Conservation (phyloP, 2,797 vertebrate genomes). For the Anguilla megastoma region DNA sequence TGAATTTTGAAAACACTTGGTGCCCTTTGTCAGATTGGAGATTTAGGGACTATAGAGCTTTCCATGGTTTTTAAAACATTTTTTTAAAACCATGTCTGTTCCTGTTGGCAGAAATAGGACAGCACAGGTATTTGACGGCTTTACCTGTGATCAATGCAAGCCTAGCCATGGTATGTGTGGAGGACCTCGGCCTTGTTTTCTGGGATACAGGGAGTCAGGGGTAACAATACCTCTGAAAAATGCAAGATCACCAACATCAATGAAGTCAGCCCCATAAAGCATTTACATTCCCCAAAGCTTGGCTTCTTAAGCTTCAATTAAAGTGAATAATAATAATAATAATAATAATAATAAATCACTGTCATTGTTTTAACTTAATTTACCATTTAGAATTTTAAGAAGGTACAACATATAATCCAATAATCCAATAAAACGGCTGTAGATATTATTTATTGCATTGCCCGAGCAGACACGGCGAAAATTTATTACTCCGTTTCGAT, state of each 20-base stretch:
- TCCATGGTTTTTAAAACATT: too few relatives aligned
- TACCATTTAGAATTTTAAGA: too few relatives aligned
- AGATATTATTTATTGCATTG: background rate
- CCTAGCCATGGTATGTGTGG: constrained; percentile 49
- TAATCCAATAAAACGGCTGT: background rate
- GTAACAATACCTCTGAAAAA: background rate
- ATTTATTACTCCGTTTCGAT: background rate
- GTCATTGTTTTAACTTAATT: too few relatives aligned
- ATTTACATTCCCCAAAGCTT: background rate
- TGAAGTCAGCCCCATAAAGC: background rate
- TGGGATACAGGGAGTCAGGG: background rate
- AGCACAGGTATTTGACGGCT: too few relatives aligned
- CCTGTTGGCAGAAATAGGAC: background rate
- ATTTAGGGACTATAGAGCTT: background rate
- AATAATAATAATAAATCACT: background rate
- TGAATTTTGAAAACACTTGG: background rate
- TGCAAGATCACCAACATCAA: background rate
- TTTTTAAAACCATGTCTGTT: background rate
- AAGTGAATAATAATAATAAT: background rate
- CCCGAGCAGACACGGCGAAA: background rate
- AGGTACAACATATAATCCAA: background rate
- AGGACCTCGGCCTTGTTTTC: too few relatives aligned
- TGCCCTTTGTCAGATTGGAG: background rate
- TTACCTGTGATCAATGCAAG: constrained; percentile 54
- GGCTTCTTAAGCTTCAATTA: background rate